Base-by-base conservation (phyloP, 1,140 invertebrate genomes). In the Rhysida immarginata region DNA sequence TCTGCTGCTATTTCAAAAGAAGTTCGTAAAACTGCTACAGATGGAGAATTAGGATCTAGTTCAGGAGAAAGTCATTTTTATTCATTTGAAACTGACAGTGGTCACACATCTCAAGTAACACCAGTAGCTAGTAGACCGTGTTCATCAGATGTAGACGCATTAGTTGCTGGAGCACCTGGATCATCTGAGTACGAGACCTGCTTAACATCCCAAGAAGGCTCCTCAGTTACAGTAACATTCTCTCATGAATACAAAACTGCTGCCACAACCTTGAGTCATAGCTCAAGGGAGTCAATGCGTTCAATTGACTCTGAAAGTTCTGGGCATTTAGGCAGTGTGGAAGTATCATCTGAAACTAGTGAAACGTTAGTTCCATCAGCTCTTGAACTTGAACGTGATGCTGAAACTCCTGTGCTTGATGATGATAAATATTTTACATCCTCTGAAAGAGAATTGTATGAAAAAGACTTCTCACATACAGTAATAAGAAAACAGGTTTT, bases 161-260 rank as follows among this genome's bases (percentile, higher is more conserved):
- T 82, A 63, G 66, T 81, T 65, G 72, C 77, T 53, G 73, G 77
- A 67, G 73, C 53, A 20, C 54, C 60, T 2, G 68, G 82, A 61
- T 78, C 81, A 2, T 89, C 87, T 2, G 90, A 94, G 65, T 94
- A 92, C 68, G 87, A 92, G 66, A 90, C 87, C 5, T 88, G 88
- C 21, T 66, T 83, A 41, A 84, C 81, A 59, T 86, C 84, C 13
- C 76, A 86, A 60, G 85, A 87, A 57, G 69, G 78, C 41, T 85
- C 85, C 14, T 78, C 79, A 2, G 75, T 75, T 55, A 64, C 65
- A 35, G 73, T 69, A 26, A 78, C 62, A 23, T 63, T 78, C 14
- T 89, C 86, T 0, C 83, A 83, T 62, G 87, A 91, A 60, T 92
- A 87, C 68, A 80, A 82, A 16, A 91, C 87, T 49, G 87, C 85